Evolutionary conservation across 2,797 vertebrate genomes (phyloP).

Genomic region (Smutsia temminckii): DNA sequence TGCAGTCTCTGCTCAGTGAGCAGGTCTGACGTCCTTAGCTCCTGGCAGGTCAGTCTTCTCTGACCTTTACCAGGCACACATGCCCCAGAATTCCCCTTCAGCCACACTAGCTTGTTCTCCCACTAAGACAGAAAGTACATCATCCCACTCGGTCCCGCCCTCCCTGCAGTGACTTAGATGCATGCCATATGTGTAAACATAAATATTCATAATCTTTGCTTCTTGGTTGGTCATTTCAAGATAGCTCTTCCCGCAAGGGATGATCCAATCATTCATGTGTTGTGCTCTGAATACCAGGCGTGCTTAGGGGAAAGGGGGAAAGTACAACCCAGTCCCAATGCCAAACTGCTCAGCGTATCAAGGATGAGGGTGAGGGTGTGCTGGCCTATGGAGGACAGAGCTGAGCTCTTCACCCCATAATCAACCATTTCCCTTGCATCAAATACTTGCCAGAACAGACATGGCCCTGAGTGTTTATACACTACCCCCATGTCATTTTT

Average conservation of each 20-base stretch:
- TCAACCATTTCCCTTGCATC: not conserved
- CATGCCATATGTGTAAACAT: accelerated
- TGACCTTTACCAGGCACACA: not conserved
- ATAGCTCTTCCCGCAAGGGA: not conserved
- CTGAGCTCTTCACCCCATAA: not conserved
- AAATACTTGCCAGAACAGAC: accelerated
- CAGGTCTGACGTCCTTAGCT: not conserved
- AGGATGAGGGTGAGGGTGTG: not conserved
- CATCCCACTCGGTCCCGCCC: too few relatives aligned
- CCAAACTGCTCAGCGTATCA: accelerated
- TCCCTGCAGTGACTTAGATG: too few relatives aligned
- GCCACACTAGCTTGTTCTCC: not conserved
- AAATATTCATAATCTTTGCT: not conserved
- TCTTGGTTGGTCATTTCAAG: not conserved
- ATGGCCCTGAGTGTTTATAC: too few relatives aligned
- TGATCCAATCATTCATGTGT: too few relatives aligned
- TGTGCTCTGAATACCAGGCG: not conserved
- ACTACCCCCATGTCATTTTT: accelerated
- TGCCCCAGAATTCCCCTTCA: not conserved
- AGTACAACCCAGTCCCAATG: not conserved
- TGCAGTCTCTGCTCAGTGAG: not conserved
- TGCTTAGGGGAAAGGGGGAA: not conserved
- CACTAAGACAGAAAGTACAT: not conserved
- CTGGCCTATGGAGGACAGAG: accelerated
- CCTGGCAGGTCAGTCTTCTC: not conserved